These are phyloP conservation scores for Scatophagus argus DNA, from an alignment of 2,113 vertebrate species.

Conservation along the genomic window DNA sequence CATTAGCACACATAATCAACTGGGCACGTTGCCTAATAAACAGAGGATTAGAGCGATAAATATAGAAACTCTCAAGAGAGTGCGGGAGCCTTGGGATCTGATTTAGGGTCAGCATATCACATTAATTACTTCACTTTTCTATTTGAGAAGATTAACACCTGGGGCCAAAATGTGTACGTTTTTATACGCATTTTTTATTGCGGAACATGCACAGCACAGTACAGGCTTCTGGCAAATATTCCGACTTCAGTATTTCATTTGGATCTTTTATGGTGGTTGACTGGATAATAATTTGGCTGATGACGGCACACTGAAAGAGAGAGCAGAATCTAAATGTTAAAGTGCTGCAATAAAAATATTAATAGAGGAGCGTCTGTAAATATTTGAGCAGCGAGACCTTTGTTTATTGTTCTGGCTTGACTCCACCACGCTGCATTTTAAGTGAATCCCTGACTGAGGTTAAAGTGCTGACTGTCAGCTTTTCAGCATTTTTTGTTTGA, in stretches of 20 bases:
- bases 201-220: background rate
- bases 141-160: constrained; percentile 53
- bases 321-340: constrained; percentile 12
- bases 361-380: constrained; percentile 8
- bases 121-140: constrained; percentile 61
- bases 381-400: constrained; percentile 24
- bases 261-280: constrained; percentile 23
- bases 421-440: constrained; percentile 15
- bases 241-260: constrained; percentile 11
- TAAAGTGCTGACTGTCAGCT: constrained; percentile 59
- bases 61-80: constrained; percentile 39
- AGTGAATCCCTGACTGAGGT: constrained; percentile 26
- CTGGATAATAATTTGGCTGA: constrained; percentile 27
- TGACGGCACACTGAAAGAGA: background rate
- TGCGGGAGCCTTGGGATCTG: constrained; percentile 34
- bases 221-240: constrained; percentile 7
- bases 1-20: constrained; percentile 64
- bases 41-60: constrained; percentile 69
- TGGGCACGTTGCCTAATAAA: constrained; percentile 65
- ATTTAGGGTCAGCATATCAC: constrained; percentile 52
- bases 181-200: constrained; percentile 18
- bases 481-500: constrained; percentile 14
- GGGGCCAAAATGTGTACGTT: constrained; percentile 18
- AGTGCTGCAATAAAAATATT: constrained; percentile 28
- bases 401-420: constrained; percentile 36